Percentiles rank a stretch among this genome's conserved stretches.
Evolutionary conservation across 1,140 invertebrate genomes (phyloP).

Genomic region (Steinernema feltiae): DNA sequence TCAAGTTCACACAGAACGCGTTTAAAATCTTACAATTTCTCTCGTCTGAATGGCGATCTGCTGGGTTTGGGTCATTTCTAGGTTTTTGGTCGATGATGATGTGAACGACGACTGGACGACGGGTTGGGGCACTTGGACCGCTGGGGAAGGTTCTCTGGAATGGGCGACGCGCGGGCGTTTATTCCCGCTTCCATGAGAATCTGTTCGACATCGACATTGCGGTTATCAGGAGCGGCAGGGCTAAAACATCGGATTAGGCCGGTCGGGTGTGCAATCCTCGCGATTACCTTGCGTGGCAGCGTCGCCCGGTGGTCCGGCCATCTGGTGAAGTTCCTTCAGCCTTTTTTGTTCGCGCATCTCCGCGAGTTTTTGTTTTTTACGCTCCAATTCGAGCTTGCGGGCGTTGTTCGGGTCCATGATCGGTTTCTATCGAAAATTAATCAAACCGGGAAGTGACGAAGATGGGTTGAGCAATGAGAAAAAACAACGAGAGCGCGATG

Average conservation of each 20-base stretch:
- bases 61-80: not conserved
- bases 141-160: not conserved
- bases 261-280: not conserved
- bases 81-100: not conserved
- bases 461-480: not conserved
- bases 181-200: not conserved
- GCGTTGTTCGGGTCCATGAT: not conserved
- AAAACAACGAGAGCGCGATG: too few species aligned
- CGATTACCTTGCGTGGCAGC: not conserved
- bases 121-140: not conserved
- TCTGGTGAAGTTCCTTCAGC: not conserved
- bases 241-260: too few species aligned
- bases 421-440: too few species aligned
- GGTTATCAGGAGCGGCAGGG: not conserved
- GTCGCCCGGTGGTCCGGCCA: not conserved
- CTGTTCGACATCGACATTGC: not conserved
- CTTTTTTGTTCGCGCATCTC: not conserved
- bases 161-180: not conserved
- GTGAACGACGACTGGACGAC: not conserved
- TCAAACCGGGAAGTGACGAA: too few species aligned
- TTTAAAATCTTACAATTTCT: not conserved
- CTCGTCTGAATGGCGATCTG: not conserved
- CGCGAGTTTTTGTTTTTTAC: not conserved
- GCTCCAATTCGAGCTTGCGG: not conserved
- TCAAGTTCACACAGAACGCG: too few species aligned